Percentiles rank a stretch among this genome's conserved stretches.
These are phyloP conservation scores for Malthinus flaveolus DNA, from an alignment of 2,888 invertebrate species.

Conservation along the genomic window DNA sequence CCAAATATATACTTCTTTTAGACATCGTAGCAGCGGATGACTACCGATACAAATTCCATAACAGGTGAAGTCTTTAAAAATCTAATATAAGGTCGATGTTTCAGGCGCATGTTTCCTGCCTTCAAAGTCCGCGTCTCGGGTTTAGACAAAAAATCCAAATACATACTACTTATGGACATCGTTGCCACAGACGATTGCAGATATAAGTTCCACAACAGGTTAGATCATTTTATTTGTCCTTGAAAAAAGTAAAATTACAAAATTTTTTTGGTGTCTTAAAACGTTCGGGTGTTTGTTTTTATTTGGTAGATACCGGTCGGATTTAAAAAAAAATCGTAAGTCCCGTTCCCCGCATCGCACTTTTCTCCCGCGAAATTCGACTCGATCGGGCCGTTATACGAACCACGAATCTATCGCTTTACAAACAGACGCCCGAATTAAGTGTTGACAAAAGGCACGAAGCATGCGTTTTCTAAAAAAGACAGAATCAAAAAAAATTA, in stretches of 20 bases:
- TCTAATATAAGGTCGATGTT: constrained; percentile 55
- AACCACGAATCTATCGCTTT: constrained; percentile 29
- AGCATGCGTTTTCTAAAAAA: constrained; percentile 61
- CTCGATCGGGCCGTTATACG: background rate
- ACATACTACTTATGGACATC: constrained; percentile 97
- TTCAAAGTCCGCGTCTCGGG: constrained; percentile 96
- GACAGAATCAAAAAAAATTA: background rate
- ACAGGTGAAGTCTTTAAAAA: constrained; percentile 66
- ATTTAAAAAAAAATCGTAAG: constrained; percentile 1
- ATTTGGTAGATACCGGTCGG: constrained; percentile 26
- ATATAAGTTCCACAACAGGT: constrained; percentile 94
- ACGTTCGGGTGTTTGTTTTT: constrained; percentile 40
- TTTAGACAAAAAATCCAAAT: constrained; percentile 96
- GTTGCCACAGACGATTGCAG: constrained; percentile 95
- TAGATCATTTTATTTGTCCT: constrained; percentile 48
- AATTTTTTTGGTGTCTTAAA: constrained; percentile 34
- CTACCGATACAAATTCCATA: constrained; percentile 97
- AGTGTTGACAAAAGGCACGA: constrained; percentile 63
- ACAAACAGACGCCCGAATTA: constrained; percentile 51
- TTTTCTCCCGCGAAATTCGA: background rate
- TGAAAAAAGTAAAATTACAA: constrained; percentile 14
- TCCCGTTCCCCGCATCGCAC: background rate
- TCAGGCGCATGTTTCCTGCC: constrained; percentile 98
- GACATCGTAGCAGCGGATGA: constrained; percentile 99
- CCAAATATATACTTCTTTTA: constrained; percentile 98